These are phyloP conservation scores for Andrena flavipes DNA, from an alignment of 2,888 invertebrate genomes.

Conservation along the genomic window DNA sequence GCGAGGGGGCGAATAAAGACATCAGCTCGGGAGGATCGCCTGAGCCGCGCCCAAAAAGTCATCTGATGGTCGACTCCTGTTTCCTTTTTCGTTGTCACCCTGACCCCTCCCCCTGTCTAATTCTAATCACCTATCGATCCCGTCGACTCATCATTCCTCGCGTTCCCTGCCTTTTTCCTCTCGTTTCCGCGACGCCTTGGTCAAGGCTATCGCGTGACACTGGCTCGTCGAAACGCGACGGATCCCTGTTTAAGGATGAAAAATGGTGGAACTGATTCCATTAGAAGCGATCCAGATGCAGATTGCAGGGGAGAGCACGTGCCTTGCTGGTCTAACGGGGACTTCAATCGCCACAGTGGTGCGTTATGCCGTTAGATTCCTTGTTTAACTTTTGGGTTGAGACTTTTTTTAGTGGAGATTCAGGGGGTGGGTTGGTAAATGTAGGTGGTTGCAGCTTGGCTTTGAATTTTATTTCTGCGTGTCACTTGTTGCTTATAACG, in stretches of 20 bases:
- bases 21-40: constrained; percentile 29
- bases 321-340: neutral
- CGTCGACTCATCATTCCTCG: constrained; percentile 34
- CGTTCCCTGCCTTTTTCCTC: neutral
- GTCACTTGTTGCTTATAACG: too few relatives aligned
- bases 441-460: too few relatives aligned
- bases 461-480: too few relatives aligned
- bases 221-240: constrained; percentile 15
- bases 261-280: constrained; percentile 27
- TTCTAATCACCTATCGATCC: constrained; percentile 65
- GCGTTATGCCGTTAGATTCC: neutral
- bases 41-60: constrained; percentile 61
- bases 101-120: constrained; percentile 36
- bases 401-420: neutral
- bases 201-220: constrained; percentile 49
- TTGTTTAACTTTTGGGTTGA: neutral
- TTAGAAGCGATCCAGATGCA: constrained; percentile 20
- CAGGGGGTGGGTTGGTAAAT: too few relatives aligned
- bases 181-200: constrained; percentile 8
- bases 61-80: constrained; percentile 12
- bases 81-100: neutral
- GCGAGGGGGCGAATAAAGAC: constrained; percentile 3
- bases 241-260: constrained; percentile 19
- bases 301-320: neutral
- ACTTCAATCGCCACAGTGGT: neutral